phyloP scores from a whole-genome alignment of 2,888 invertebrate species.

The Xanthorhoe designata region DNA sequence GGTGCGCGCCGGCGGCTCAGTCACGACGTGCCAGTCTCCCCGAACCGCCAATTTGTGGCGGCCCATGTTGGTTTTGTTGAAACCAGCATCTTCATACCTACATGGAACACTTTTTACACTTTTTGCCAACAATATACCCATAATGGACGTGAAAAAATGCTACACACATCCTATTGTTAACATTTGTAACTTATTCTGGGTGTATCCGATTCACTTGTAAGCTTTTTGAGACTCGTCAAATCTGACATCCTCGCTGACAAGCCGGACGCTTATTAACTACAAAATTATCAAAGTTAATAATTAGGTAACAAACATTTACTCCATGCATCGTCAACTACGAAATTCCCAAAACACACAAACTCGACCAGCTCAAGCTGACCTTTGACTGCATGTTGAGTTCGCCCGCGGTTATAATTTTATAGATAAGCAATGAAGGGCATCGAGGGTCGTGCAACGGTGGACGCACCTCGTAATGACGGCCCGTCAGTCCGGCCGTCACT shows the following conservation, averaged over 20 bases:
- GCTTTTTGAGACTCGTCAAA: conserved; percentile 27
- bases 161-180: conserved; percentile 47
- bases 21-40: conserved; percentile 79
- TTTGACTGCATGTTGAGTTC: conserved; percentile 59
- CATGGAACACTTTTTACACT: conserved; percentile 69
- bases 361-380: conserved; percentile 63
- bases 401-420: conserved; percentile 60
- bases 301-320: conserved; percentile 75
- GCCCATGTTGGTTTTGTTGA: conserved; percentile 84
- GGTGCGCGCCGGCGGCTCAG: conserved; percentile 70
- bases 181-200: conserved; percentile 20
- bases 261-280: conserved; percentile 54
- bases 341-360: conserved; percentile 75
- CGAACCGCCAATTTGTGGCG: conserved; percentile 84
- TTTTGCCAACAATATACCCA: conserved; percentile 57
- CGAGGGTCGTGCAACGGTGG: conserved; percentile 65
- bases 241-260: conserved; percentile 51
- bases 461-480: conserved; percentile 71
- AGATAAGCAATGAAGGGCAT: conserved; percentile 55
- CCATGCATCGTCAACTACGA: conserved; percentile 71
- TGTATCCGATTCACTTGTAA: conserved; percentile 31
- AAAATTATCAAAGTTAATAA: conserved; percentile 69
- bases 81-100: conserved; percentile 80
- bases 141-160: conserved; percentile 58
- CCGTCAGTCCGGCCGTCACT: conserved; percentile 81